Evolutionary conservation across 2,113 vertebrate genomes (phyloP).

Genomic region (Clarias batrachus): DNA sequence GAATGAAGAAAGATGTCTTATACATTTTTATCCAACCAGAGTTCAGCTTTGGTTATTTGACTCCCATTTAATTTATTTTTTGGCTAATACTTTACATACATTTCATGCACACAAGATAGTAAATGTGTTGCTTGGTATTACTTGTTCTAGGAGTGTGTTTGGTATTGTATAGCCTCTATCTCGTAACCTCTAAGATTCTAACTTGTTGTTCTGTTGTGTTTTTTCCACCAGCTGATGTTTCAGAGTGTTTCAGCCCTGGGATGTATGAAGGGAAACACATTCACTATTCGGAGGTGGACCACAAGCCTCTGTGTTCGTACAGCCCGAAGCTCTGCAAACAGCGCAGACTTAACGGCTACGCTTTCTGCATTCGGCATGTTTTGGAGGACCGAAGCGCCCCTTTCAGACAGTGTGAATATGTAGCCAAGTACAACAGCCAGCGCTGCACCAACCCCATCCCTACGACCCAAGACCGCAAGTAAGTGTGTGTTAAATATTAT

Average conservation of each 20-base stretch:
- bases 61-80: neutral
- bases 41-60: neutral
- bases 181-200: neutral
- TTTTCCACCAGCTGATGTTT: slow-evolving; percentile 83
- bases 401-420: slow-evolving; percentile 94
- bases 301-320: slow-evolving; percentile 90
- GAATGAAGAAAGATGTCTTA: no score
- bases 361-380: slow-evolving; percentile 91
- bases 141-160: neutral
- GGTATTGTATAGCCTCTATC: neutral
- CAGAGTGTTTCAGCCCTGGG: slow-evolving; percentile 87
- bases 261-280: slow-evolving; percentile 96
- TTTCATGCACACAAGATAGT: neutral
- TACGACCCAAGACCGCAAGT: slow-evolving; percentile 88
- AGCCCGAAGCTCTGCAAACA: slow-evolving; percentile 92
- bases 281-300: slow-evolving; percentile 93
- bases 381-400: slow-evolving; percentile 88
- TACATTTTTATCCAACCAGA: neutral
- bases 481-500: slow-evolving; percentile 53
- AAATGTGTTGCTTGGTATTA: neutral
- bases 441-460: slow-evolving; percentile 92
- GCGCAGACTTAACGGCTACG: slow-evolving; percentile 88
- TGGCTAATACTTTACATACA: neutral
- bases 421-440: slow-evolving; percentile 92
- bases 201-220: no score